Base-by-base conservation (phyloP, 2,888 invertebrate species). In the Amphipoea oculea region DNA sequence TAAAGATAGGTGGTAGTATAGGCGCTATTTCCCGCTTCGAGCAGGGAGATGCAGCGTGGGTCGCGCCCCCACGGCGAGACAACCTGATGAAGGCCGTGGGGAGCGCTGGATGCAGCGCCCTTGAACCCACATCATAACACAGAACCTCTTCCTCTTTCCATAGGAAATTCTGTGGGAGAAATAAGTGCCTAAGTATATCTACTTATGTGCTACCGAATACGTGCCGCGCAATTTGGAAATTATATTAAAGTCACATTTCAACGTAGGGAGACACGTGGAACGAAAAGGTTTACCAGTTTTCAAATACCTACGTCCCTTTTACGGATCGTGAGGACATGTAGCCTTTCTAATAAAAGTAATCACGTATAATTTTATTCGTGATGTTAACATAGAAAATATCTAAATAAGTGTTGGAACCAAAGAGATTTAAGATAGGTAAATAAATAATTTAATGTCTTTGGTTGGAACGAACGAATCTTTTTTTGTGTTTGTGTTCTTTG, bases 101-200 rank as follows among this genome's bases (percentile, higher is more conserved):
- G 84, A 84, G 87, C 51, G 70, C 66, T 69, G 74, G 65, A 72
- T 86, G 84, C 87, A 86, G 67, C 63, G 84, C 84, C 84, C 84
- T 85, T 85, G 84, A 85, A 85, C 84, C 87, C 42, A 54, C 60
- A 14, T 54, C 60, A 85, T 76, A 82, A 86, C 73, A 71, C 62
- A 81, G 48, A 60, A 84, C 85, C 77, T 80, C 85, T 76, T 73
- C 84, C 82, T 87, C 85, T 70, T 81, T 78, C 83, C 85, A 85
- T 85, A 81, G 74, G 57, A 71, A 86, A 74, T 42, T 82, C 54
- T 66, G 66, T 54, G 83, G 86, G 83, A 63, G 85, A 45, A n/a
- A 63, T 81, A 57, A 66, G n/a, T 77, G 67, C 42, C 14, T 57
- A 40, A 17, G n/a, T 68, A 60, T 65, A 63, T 57, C 36, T 65